Percentiles rank a stretch among this genome's conserved stretches.
Evolutionary conservation across 2,113 vertebrate genomes (phyloP).

Genomic region (Antennarius striatus): DNA sequence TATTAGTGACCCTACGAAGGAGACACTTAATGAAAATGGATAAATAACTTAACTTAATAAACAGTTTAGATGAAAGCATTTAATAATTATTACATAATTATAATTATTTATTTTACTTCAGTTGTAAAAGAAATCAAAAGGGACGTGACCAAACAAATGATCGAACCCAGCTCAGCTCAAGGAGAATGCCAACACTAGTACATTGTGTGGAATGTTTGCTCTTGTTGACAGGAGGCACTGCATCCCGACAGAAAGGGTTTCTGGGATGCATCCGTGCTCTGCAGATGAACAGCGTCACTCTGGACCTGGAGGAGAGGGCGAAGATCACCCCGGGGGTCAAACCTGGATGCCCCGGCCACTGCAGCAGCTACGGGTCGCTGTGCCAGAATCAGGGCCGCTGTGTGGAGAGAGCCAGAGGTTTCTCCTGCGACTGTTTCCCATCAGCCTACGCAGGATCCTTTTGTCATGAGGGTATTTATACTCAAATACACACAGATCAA

Average conservation of each 20-base stretch:
- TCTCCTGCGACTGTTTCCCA: conserved; percentile 88
- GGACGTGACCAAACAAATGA: too few species aligned
- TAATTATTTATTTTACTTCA: too few species aligned
- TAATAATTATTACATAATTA: too few species aligned
- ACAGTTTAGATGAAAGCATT: too few species aligned
- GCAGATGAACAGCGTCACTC: conserved; percentile 87
- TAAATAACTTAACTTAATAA: too few species aligned
- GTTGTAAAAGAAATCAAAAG: too few species aligned
- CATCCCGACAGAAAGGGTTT: conserved; percentile 94
- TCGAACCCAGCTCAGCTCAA: too few species aligned
- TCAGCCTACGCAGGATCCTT: conserved; percentile 89
- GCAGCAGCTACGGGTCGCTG: conserved; percentile 90
- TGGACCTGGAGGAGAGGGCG: conserved; percentile 93
- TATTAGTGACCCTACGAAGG: too few species aligned
- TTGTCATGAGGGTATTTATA: conserved; percentile 85
- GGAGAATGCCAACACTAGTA: neutral
- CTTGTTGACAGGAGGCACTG: conserved; percentile 86
- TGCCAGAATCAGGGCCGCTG: conserved; percentile 90
- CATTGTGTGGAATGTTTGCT: too few species aligned
- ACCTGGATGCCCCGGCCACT: conserved; percentile 93
- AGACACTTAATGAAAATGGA: too few species aligned
- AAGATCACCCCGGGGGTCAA: conserved; percentile 91
- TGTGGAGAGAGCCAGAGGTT: conserved; percentile 85
- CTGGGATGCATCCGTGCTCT: conserved; percentile 93
- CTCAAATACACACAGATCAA: neutral